Percentiles rank a stretch among this genome's conserved stretches.
These are phyloP conservation scores for Hylaeus anthracinus DNA, from an alignment of 1,140 invertebrate genomes.

Conservation along the genomic window DNA sequence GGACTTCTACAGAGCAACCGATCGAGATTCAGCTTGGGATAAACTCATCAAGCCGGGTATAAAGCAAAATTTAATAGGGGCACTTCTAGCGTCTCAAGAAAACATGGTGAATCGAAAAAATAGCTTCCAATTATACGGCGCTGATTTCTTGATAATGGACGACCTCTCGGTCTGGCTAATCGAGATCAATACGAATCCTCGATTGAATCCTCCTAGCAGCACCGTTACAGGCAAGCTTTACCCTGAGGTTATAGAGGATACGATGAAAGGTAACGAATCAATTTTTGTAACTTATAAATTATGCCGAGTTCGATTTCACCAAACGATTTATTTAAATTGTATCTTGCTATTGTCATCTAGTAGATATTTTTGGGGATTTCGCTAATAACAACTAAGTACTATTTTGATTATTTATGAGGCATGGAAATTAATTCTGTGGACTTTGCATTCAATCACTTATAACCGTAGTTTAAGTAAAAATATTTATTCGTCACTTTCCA, in stretches of 20 bases:
- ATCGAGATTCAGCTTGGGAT: conserved; percentile 84
- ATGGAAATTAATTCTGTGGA: too few species aligned
- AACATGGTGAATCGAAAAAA: conserved; percentile 90
- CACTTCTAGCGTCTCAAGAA: conserved; percentile 92
- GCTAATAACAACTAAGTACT: too few species aligned
- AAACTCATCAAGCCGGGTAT: conserved; percentile 94
- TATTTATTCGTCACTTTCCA: too few species aligned
- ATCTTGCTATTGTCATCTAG: too few species aligned
- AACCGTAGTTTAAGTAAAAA: too few species aligned
- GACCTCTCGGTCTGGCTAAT: conserved; percentile 94
- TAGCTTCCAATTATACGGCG: conserved; percentile 95
- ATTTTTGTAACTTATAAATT: background rate
- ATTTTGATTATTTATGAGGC: too few species aligned
- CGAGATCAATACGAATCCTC: conserved; percentile 96
- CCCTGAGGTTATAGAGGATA: conserved; percentile 90
- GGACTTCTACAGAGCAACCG: conserved; percentile 86
- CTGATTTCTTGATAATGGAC: conserved; percentile 94
- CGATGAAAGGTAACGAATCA: conserved; percentile 88
- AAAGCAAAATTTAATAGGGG: conserved; percentile 92
- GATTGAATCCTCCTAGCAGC: conserved; percentile 89
- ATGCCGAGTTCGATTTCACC: background rate
- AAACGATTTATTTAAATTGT: too few species aligned
- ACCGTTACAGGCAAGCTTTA: conserved; percentile 91
- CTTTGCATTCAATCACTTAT: too few species aligned
- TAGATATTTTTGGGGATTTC: too few species aligned